These are phyloP conservation scores for Nipponacmea schrenckii DNA, from an alignment of 2,888 invertebrate genomes.

Conservation along the genomic window DNA sequence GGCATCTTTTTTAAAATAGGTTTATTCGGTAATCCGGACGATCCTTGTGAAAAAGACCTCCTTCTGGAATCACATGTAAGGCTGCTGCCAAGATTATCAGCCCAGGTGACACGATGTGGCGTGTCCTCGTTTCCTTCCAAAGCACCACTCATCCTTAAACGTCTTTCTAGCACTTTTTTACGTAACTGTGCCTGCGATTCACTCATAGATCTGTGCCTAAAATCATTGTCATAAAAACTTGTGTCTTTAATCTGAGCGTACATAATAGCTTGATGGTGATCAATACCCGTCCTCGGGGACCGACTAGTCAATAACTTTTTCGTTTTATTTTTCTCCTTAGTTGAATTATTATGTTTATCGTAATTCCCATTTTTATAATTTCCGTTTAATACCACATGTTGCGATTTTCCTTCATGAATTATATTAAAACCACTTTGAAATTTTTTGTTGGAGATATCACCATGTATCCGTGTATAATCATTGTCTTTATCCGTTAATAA, in stretches of 20 bases:
- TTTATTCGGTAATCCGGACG: background rate
- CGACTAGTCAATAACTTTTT: background rate
- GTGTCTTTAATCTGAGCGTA: background rate
- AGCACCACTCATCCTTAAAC: background rate
- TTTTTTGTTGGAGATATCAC: too few relatives aligned
- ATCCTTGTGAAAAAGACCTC: constrained; percentile 1
- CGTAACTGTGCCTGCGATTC: background rate
- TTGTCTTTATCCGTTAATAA: background rate
- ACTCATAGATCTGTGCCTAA: background rate
- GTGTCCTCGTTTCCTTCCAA: background rate
- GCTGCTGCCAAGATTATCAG: background rate
- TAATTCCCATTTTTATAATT: background rate
- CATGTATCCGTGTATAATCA: background rate
- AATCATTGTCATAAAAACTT: background rate
- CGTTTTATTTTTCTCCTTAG: background rate
- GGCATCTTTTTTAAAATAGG: background rate
- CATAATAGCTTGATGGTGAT: background rate
- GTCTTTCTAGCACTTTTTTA: background rate
- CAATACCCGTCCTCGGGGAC: background rate
- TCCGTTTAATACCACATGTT: background rate
- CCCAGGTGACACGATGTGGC: background rate
- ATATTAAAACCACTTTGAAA: too few relatives aligned
- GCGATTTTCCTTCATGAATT: background rate
- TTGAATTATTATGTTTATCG: background rate
- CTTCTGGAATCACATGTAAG: background rate